These are phyloP conservation scores for Orgyia antiqua DNA, from an alignment of 2,888 invertebrate genomes.

Conservation along the genomic window DNA sequence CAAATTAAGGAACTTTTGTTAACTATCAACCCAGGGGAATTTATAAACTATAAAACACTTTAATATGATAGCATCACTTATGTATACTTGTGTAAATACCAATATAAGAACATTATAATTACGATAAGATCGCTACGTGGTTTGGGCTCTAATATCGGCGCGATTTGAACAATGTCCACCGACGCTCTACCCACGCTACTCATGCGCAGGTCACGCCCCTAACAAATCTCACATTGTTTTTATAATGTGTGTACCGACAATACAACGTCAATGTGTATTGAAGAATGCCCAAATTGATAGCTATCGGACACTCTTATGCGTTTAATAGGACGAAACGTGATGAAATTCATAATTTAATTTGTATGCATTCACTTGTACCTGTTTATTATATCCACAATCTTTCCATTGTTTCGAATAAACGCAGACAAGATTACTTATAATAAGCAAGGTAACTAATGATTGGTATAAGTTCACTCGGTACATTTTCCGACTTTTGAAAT, in stretches of 20 bases:
- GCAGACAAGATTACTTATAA: too few species aligned
- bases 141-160: slow-evolving; percentile 56
- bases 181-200: slow-evolving; percentile 55
- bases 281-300: slow-evolving; percentile 40
- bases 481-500: too few species aligned
- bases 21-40: slow-evolving; percentile 18
- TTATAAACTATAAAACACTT: slow-evolving; percentile 20
- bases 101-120: slow-evolving; percentile 73
- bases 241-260: slow-evolving; percentile 30
- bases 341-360: slow-evolving; percentile 23
- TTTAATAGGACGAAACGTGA: slow-evolving; percentile 35
- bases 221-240: slow-evolving; percentile 52
- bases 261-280: slow-evolving; percentile 46
- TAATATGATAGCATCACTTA: slow-evolving; percentile 34
- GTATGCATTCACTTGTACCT: slow-evolving; percentile 19
- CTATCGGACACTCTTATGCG: slow-evolving; percentile 29
- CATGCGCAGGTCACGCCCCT: slow-evolving; percentile 64
- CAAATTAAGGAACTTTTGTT: slow-evolving; percentile 16
- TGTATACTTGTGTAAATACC: slow-evolving; percentile 62
- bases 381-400: slow-evolving; percentile 21
- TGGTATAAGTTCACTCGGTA: too few species aligned
- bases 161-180: slow-evolving; percentile 69
- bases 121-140: slow-evolving; percentile 63
- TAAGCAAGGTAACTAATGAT: too few species aligned
- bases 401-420: slow-evolving; percentile 25